Evolutionary conservation across 2,888 invertebrate genomes (phyloP).

Genomic region (Lathronympha strigana): DNA sequence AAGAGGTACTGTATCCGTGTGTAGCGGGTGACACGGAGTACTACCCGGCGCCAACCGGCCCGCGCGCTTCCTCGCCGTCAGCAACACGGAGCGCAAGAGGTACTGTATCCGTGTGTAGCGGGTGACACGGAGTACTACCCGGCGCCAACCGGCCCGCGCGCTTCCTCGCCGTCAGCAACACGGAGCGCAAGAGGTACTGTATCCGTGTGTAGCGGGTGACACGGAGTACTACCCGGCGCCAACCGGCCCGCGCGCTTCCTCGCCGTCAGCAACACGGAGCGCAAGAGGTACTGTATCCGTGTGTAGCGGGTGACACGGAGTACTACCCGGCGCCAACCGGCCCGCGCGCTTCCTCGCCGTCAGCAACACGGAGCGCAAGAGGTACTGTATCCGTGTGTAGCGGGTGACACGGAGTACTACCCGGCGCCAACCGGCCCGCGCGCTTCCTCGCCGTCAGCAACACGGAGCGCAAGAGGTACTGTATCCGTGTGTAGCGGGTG

Average conservation of each 20-base stretch:
- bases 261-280: conserved; percentile 81
- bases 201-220: conserved; percentile 64
- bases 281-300: conserved; percentile 85
- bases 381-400: conserved; percentile 82
- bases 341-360: conserved; percentile 86
- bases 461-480: no score
- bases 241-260: conserved; percentile 83
- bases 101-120: conserved; percentile 79
- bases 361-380: conserved; percentile 76
- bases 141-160: conserved; percentile 72
- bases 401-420: no score
- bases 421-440: conserved; percentile 81
- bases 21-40: conserved; percentile 85
- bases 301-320: conserved; percentile 87
- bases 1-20: conserved; percentile 82
- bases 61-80: conserved; percentile 84
- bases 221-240: conserved; percentile 78
- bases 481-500: no score
- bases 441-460: no score
- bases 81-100: conserved; percentile 80
- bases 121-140: conserved; percentile 82
- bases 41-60: conserved; percentile 56
- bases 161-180: conserved; percentile 83
- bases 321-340: conserved; percentile 84
- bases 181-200: conserved; percentile 77